phyloP scores from a whole-genome alignment of 2,888 invertebrate genomes.

The Polymixis flavicincta region DNA sequence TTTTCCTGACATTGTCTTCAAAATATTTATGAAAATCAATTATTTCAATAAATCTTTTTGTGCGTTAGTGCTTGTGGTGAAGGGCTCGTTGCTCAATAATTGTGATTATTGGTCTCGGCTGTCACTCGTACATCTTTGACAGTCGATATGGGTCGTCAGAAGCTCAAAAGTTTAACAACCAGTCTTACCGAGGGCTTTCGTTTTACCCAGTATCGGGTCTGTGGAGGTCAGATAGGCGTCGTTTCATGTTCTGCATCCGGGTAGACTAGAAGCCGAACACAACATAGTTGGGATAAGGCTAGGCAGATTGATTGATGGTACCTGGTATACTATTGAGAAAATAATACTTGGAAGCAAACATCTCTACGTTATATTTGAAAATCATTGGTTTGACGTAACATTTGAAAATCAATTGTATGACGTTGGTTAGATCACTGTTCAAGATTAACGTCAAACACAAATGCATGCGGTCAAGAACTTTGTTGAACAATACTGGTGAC shows the following conservation, averaged over 20 bases:
- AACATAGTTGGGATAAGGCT: background rate
- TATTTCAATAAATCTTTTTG: too few species aligned
- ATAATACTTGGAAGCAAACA: background rate
- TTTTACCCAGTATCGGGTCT: too few species aligned
- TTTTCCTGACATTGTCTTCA: background rate
- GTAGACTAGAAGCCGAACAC: background rate
- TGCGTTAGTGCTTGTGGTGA: too few species aligned
- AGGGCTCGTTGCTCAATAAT: too few species aligned
- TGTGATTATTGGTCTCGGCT: too few species aligned
- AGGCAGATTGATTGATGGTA: background rate
- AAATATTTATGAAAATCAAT: too few species aligned
- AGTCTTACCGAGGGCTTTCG: too few species aligned
- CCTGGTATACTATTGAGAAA: slow-evolving; percentile 4
- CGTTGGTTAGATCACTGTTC: slow-evolving; percentile 5
- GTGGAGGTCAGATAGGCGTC: too few species aligned
- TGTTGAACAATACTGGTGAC: slow-evolving; percentile 37
- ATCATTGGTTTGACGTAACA: slow-evolving; percentile 14
- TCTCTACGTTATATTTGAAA: slow-evolving; percentile 1
- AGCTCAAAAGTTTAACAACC: too few species aligned
- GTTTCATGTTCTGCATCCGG: background rate
- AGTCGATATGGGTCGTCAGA: too few species aligned
- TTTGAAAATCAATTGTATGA: slow-evolving; percentile 25
- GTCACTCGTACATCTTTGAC: too few species aligned
- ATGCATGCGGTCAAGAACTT: slow-evolving; percentile 37
- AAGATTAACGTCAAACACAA: slow-evolving; percentile 2